phyloP scores from a whole-genome alignment of 2,113 vertebrate species.

The Hemicordylus capensis region DNA sequence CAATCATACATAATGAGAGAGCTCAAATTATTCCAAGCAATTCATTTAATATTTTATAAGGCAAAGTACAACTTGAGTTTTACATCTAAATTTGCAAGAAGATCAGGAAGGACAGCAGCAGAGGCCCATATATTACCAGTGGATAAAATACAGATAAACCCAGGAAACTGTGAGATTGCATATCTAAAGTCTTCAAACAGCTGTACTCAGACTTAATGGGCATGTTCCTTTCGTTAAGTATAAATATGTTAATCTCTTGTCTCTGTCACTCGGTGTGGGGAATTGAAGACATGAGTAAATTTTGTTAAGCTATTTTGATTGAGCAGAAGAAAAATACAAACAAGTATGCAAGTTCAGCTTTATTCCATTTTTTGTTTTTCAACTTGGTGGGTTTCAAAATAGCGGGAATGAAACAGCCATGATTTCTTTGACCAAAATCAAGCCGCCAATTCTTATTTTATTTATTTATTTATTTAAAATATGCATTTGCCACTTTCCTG shows the following conservation, averaged over 20 bases:
- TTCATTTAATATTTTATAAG: constrained; percentile 72
- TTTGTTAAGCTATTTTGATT: constrained; percentile 56
- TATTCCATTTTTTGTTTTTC: constrained; percentile 43
- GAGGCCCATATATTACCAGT: constrained; percentile 11
- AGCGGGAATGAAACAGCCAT: constrained; percentile 27
- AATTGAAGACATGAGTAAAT: constrained; percentile 62
- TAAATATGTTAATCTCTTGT: constrained; percentile 63
- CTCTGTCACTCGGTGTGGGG: constrained; percentile 56
- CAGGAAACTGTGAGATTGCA: constrained; percentile 29
- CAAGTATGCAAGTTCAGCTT: constrained; percentile 36
- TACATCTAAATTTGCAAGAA: constrained; percentile 59
- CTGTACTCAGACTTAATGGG: constrained; percentile 22
- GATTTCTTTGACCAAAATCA: constrained; percentile 19
- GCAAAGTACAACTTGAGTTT: constrained; percentile 63
- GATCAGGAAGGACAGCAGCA: constrained; percentile 46
- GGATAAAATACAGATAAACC: constrained; percentile 50
- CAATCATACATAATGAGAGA: constrained; percentile 62
- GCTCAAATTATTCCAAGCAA: constrained; percentile 58
- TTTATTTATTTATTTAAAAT: background rate
- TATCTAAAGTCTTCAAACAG: constrained; percentile 32
- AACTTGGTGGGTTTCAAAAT: background rate
- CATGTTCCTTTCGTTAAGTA: constrained; percentile 69
- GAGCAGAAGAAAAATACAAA: constrained; percentile 39
- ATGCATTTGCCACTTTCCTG: background rate
- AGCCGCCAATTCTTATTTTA: background rate